Evolutionary conservation across 35 echinoderm and acorn worm species (phyloP), one percentile per base, ranked within the genome.

Genomic region (Stichopus chloronotus): DNA sequence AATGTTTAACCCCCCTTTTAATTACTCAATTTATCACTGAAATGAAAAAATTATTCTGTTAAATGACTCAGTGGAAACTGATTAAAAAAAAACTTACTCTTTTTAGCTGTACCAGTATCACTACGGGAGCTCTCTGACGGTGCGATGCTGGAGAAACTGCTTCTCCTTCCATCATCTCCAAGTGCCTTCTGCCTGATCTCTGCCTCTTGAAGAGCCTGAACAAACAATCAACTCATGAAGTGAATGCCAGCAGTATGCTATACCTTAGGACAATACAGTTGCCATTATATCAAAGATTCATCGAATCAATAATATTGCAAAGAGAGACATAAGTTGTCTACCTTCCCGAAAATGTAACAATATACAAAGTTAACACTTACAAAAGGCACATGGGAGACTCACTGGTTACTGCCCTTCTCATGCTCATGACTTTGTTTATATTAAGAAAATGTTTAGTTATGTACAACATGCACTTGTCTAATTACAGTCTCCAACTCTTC

Each of bases 91-190:
- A 85, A 85, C 82, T 85, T 85, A 85, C 82, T 85, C 57, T 58
- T 85, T n/a, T 56, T 53, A 20, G 54, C 17, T 85, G 56, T 89
- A 54, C 88, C 90, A 52, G 93, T 86, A 71, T 98, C 96, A 90
- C 96, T 98, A 25, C 96, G 77, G 52, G 96, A 99, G 77, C 95
- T 96, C 78, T 99, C 97, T 76, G 97, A 99, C 17, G 93, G 95
- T 17, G 97, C 97, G 72, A 96, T 96, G 81, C 97, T 96, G 6
- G 93, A 87, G 57, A 96, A 83, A 87, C 97, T 99, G 92, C 93
- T 95, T 13, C 94, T 95, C 30, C 95, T 59, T 65, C 84, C 95
- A 63, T 83, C 79, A 81, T 94, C 97, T 52, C 80, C 80, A 14
- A 96, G 68, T 3, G 93, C 95, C 25, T 78, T 82, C 30, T 84